Evolutionary conservation across 2,113 vertebrate genomes (phyloP), one percentile per base, ranked within the genome.

Genomic region (Daphoenositta chrysoptera): DNA sequence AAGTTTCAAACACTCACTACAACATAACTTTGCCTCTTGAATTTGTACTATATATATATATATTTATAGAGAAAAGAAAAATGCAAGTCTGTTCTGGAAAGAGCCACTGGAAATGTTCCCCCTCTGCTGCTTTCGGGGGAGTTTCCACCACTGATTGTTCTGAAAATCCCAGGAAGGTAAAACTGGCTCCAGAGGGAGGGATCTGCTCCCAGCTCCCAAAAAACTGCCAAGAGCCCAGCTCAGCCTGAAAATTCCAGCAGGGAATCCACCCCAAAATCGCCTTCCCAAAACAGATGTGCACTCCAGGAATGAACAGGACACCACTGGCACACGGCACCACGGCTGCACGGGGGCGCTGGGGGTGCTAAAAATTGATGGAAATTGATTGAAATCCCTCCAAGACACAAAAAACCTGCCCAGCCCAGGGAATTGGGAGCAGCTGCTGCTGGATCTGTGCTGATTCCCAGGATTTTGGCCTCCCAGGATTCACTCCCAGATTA

Each of bases 51-150:
- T 31, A 56, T 44, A 56, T 37, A 58, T 65, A 40, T 51, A n/a
- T 63, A 47, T 63, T 37, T 78, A 53, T 51, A 30, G 10, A 26
- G 19, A 86, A 68, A 58, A 28, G 19, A 8, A 45, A 78, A 94
- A 92, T 35, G 81, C 82, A 93, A 21, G 58, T 94, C 96, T 96
- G 87, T 39, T 85, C 91, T 94, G 94, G 87, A 87, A 94, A 91
- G 89, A 94, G 48, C 69, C 69, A 39, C 60, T 61, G 77, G 31
- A 82, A 91, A 56, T 0, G 5, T 37, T 58, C 2, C 31, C 27
- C 15, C 28, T 35, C n/a, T 66, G 88, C 79, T 85, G 44, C 44
- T 61, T 66, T 53, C 56, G 23, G 7, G 31, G 30, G 24, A 7
- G 8, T 63, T 93, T 75, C 31, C 23, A 71, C 24, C 33, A 4